A percentile compares a stretch with the other conserved stretches of the same genome.
phyloP scores from a whole-genome alignment of 2,888 invertebrate species.

The Gastracanthus pulcherrimus region DNA sequence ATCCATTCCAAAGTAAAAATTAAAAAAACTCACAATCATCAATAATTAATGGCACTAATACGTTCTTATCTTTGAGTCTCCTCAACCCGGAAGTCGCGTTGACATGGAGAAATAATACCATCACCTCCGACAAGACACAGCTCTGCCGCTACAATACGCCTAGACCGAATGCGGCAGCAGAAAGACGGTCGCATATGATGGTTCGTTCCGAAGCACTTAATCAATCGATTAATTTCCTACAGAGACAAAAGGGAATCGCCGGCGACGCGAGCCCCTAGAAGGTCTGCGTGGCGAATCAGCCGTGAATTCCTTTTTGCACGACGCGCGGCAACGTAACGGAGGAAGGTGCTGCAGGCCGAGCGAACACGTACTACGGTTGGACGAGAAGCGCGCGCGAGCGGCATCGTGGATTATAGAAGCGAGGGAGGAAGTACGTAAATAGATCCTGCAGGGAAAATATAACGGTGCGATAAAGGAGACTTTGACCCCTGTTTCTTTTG shows the following conservation, averaged over 20 bases:
- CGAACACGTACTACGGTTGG: not conserved
- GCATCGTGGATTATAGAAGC: not conserved
- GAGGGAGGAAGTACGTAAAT: constrained; percentile 6
- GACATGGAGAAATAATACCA: no score
- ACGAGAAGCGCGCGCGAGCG: not conserved
- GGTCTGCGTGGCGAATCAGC: not conserved
- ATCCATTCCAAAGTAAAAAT: no score
- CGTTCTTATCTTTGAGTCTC: no score
- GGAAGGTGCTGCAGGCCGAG: no score
- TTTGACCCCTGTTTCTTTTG: not conserved
- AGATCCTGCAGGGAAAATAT: not conserved
- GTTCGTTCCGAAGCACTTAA: not conserved
- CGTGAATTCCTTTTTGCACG: not conserved
- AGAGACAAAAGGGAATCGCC: not conserved
- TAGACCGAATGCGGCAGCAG: no score
- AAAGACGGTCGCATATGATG: not conserved
- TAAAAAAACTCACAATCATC: no score
- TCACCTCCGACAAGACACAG: no score
- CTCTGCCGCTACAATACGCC: no score
- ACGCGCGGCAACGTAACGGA: not conserved
- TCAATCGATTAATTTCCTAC: constrained; percentile 40
- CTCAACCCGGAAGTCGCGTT: no score
- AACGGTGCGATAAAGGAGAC: not conserved
- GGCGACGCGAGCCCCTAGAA: not conserved
- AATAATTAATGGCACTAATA: no score